Evolutionary conservation across 2,888 invertebrate genomes (phyloP).

Genomic region (Brachycybe producta): DNA sequence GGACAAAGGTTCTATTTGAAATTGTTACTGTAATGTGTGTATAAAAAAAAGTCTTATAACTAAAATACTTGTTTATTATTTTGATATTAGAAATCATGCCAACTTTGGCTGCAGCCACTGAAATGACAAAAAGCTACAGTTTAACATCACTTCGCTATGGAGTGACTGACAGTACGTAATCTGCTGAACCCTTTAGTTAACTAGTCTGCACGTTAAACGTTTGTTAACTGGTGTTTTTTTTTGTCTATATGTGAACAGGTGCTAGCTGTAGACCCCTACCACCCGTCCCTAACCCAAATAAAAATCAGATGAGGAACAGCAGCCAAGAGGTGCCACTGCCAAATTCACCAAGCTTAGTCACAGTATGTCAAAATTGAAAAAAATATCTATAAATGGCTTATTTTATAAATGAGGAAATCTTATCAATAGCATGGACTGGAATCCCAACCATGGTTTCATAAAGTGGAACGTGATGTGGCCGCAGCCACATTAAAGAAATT

Average conservation of each 20-base stretch:
- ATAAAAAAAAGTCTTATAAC: no score
- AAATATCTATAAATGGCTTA: neutral
- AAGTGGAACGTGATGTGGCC: slow-evolving; percentile 25
- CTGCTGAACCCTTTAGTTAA: no score
- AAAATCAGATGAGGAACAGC: no score
- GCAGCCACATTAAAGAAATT: slow-evolving; percentile 20
- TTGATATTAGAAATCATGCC: neutral
- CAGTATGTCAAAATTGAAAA: no score
- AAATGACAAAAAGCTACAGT: neutral
- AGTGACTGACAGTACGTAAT: neutral
- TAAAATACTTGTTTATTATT: no score
- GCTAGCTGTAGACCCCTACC: neutral
- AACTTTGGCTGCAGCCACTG: neutral
- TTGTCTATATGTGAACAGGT: no score
- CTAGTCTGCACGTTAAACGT: no score
- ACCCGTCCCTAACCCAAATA: neutral
- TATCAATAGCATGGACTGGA: neutral
- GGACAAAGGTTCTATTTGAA: no score
- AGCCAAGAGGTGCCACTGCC: no score
- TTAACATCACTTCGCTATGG: neutral
- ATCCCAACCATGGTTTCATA: slow-evolving; percentile 24
- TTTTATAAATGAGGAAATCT: neutral
- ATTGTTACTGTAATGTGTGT: no score
- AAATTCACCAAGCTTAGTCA: no score
- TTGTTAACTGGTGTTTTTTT: no score